A percentile compares a stretch with the other conserved stretches of the same genome.
These are phyloP conservation scores for Pica pica DNA, from an alignment of 2,113 vertebrate genomes.

Conservation along the genomic window DNA sequence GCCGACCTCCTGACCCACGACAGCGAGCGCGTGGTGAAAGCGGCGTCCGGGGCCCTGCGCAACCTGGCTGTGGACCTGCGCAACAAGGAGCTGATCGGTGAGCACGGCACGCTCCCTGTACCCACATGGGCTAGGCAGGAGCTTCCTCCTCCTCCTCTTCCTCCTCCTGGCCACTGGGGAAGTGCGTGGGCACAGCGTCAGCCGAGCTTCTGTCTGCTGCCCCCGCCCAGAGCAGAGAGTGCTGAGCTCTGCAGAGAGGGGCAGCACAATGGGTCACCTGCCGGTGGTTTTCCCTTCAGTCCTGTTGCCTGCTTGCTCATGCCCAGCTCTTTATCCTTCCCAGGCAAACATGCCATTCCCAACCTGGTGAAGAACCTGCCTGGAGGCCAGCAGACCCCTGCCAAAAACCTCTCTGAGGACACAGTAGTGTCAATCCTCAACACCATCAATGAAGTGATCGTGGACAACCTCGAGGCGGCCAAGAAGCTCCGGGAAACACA, in stretches of 20 bases:
- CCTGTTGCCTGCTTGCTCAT: not conserved
- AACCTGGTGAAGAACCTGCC: conserved; percentile 88
- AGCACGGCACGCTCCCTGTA: fast-evolving
- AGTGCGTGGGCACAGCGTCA: fast-evolving
- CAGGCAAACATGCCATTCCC: conserved; percentile 89
- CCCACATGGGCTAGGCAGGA: fast-evolving
- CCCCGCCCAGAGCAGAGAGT: no score
- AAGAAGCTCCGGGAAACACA: conserved; percentile 88
- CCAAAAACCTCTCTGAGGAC: conserved; percentile 82
- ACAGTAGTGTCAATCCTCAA: conserved; percentile 89
- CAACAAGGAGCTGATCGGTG: conserved; percentile 91
- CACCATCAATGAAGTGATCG: conserved; percentile 89
- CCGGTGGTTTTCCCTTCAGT: not conserved
- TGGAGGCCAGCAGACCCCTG: conserved; percentile 83
- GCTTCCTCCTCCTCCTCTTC: not conserved
- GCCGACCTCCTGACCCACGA: conserved; percentile 85
- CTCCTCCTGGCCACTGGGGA: not conserved
- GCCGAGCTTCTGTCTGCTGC: fast-evolving
- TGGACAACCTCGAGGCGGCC: conserved; percentile 87
- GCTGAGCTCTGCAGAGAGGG: not conserved
- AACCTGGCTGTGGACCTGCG: conserved; percentile 90
- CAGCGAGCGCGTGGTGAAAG: conserved; percentile 90
- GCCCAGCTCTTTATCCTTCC: not conserved
- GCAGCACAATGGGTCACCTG: fast-evolving
- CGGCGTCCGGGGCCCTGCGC: conserved; percentile 89